Conservation (phyloP, 1,140 invertebrate genomes). For the Bombus terrestris region DNA sequence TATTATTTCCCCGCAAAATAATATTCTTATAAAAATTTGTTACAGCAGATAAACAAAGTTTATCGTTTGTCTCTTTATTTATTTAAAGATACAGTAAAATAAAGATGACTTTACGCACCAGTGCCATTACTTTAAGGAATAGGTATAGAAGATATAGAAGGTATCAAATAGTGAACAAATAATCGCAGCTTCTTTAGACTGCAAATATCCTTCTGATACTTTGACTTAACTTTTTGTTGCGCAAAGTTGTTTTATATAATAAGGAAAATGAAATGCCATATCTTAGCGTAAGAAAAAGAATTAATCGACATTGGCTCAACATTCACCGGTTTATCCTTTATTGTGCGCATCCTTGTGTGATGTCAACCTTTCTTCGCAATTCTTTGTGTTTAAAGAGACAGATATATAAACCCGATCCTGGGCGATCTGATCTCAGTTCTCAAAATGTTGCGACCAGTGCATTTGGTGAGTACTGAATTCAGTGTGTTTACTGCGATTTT, state of each 20-base stretch:
- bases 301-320: background rate
- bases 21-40: no score
- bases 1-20: background rate
- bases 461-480: background rate
- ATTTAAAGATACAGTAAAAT: background rate
- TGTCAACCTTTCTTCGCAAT: background rate
- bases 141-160: no score
- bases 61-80: no score
- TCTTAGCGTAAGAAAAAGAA: background rate
- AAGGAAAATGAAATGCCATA: background rate
- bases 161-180: background rate
- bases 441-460: no score
- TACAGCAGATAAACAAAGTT: no score
- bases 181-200: no score
- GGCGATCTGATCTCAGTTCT: no score
- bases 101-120: background rate
- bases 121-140: background rate
- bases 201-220: no score
- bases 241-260: background rate
- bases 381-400: no score
- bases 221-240: no score
- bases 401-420: no score
- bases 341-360: no score
- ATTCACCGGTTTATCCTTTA: background rate
- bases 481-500: background rate